Conservation (phyloP, 2,888 invertebrate genomes). For the Leptopterna dolabrata region DNA sequence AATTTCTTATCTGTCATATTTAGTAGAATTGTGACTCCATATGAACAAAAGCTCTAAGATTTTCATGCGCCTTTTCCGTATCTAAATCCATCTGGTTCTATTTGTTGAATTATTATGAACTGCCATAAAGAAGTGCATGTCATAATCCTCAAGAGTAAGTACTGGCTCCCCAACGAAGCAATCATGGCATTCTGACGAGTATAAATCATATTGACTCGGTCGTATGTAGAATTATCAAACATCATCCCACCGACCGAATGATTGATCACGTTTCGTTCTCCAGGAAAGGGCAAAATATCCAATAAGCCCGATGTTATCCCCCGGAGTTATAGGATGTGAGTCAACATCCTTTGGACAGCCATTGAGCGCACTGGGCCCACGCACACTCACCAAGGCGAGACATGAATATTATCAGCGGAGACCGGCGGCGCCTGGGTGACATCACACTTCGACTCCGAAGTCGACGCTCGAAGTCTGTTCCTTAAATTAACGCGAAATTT, state of each 20-base stretch:
- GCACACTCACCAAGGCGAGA: neutral
- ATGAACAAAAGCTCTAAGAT: no score
- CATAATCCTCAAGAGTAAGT: neutral
- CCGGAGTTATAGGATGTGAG: neutral
- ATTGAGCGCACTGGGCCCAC: neutral
- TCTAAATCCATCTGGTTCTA: no score
- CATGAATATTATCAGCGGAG: neutral
- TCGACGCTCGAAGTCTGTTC: neutral
- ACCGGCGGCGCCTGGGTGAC: neutral
- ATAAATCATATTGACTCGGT: neutral
- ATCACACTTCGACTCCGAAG: neutral
- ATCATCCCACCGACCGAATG: neutral
- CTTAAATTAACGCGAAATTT: neutral
- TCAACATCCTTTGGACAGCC: neutral
- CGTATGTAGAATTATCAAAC: neutral
- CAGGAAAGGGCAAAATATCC: neutral
- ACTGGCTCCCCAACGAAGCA: neutral
- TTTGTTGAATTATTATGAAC: no score
- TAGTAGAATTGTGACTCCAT: no score
- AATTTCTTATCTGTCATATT: no score
- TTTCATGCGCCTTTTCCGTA: no score
- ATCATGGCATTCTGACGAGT: neutral
- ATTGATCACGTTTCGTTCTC: neutral
- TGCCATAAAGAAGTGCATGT: neutral
- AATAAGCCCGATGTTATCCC: neutral